Percentiles rank a stretch among this genome's conserved stretches.
Conservation (phyloP, 2,888 invertebrate genomes). For the Lithophane ornitopus region DNA sequence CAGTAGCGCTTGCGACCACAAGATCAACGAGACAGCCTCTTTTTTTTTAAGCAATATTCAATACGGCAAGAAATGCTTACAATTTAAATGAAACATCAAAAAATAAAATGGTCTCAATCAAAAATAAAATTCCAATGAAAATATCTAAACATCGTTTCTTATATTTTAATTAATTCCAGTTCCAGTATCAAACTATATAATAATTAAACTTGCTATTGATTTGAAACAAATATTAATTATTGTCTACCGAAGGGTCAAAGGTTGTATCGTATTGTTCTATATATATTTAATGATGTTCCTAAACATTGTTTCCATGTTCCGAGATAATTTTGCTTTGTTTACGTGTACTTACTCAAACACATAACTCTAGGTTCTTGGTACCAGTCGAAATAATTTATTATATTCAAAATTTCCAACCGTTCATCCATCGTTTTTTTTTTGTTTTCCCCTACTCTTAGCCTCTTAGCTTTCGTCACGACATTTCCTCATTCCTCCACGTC, state of each 20-base stretch:
- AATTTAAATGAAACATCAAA: background rate
- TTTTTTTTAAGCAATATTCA: background rate
- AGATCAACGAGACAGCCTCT: background rate
- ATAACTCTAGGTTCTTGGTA: no score
- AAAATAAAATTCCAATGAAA: background rate
- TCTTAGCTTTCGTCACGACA: no score
- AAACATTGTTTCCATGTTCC: background rate
- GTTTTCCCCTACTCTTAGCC: no score
- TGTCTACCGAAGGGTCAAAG: constrained; percentile 19
- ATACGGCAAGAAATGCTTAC: background rate
- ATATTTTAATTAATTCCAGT: background rate
- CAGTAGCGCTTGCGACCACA: background rate
- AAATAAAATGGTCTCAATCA: background rate
- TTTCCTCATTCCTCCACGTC: no score
- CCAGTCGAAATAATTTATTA: no score
- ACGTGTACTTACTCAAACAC: background rate
- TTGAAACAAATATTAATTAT: constrained; percentile 14
- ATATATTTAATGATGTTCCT: background rate
- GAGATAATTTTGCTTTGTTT: background rate
- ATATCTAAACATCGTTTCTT: background rate
- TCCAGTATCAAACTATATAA: background rate
- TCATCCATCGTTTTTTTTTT: no score
- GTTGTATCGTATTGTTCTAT: constrained; percentile 4
- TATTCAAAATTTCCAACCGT: no score
- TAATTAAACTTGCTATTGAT: constrained; percentile 6